A percentile compares a stretch with the other conserved stretches of the same genome.
These are phyloP conservation scores for Acanthaster planci DNA, from an alignment of 35 echinoderm and acorn worm genomes.

Conservation along the genomic window DNA sequence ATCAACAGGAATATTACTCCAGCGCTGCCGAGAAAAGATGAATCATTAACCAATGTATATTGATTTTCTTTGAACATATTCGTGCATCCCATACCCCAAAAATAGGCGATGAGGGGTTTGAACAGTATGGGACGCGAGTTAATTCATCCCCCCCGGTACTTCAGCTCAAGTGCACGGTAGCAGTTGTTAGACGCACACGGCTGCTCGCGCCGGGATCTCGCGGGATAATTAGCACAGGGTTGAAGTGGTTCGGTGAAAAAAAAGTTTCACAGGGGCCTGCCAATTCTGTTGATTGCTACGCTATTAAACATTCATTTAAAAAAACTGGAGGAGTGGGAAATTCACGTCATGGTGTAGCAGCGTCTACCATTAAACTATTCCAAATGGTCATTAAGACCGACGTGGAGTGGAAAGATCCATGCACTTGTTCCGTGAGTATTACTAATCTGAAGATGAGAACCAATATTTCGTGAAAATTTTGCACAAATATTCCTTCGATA, in stretches of 20 bases:
- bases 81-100: neutral
- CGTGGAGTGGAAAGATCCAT: no score
- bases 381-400: no score
- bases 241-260: slow-evolving; percentile 3
- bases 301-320: slow-evolving; percentile 23
- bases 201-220: neutral
- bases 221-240: neutral
- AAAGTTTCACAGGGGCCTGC: neutral
- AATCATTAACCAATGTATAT: neutral
- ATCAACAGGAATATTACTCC: neutral
- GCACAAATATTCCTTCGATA: no score
- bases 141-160: neutral
- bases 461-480: no score
- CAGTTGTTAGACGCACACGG: slow-evolving; percentile 12
- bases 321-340: slow-evolving; percentile 18
- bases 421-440: no score
- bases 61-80: neutral
- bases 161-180: slow-evolving; percentile 24
- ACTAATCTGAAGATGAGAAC: no score
- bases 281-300: neutral
- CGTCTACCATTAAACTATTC: neutral
- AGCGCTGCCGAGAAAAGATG: neutral
- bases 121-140: neutral
- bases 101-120: neutral
- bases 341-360: neutral